Percentiles rank a stretch among this genome's conserved stretches.
phyloP scores from a whole-genome alignment of 2,113 vertebrate species.

The Pedetes capensis region DNA sequence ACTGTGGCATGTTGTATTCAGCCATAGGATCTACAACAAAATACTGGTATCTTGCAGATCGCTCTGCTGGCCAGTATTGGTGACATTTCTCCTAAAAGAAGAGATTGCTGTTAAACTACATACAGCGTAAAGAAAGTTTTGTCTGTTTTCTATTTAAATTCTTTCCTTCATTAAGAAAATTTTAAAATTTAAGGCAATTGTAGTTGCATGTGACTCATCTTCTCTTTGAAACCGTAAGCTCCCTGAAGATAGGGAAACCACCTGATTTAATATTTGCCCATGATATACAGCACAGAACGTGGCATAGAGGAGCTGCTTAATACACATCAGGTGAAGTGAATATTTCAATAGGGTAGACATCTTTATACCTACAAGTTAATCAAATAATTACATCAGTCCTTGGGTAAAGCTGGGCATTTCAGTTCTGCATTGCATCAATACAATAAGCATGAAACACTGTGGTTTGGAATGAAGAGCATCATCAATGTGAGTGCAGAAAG shows the following conservation, averaged over 20 bases:
- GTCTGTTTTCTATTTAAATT: background rate
- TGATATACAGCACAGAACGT: background rate
- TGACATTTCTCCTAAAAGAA: conserved; percentile 96
- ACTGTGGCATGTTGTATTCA: conserved; percentile 99
- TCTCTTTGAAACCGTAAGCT: background rate
- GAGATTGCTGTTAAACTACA: background rate
- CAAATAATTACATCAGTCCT: background rate
- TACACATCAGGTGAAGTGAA: background rate
- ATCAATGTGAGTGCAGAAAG: background rate
- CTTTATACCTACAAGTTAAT: background rate
- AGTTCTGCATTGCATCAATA: background rate
- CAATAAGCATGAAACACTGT: background rate
- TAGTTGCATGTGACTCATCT: background rate
- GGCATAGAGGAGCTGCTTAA: background rate
- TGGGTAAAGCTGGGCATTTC: background rate
- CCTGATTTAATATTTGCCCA: background rate
- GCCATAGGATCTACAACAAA: conserved; percentile 99
- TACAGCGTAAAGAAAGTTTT: background rate
- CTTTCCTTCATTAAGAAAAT: background rate
- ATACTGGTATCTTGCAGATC: conserved; percentile 98
- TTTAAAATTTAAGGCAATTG: conserved; percentile 6
- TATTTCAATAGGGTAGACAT: background rate
- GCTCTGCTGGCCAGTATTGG: conserved; percentile 99
- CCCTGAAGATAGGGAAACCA: background rate
- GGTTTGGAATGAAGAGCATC: background rate